Percentiles rank a stretch among this genome's conserved stretches.
phyloP scores from a whole-genome alignment of 2,797 vertebrate species.

The Hyperoplus immaculatus region DNA sequence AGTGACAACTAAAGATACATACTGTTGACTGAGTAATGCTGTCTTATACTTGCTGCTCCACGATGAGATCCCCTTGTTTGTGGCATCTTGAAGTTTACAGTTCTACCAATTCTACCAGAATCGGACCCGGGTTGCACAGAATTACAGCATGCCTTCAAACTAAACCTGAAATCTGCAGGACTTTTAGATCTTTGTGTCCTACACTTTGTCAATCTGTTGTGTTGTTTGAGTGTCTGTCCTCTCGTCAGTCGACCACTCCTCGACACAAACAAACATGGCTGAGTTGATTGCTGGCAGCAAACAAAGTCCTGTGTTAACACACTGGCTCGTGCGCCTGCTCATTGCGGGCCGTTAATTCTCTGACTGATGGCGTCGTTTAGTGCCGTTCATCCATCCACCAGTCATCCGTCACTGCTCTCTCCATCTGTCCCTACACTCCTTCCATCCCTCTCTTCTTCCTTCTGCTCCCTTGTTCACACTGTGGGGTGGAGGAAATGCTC shows the following conservation, averaged over 20 bases:
- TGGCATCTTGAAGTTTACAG: neutral
- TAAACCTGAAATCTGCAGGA: neutral
- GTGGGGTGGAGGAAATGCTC: constrained; percentile 20
- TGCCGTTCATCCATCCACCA: constrained; percentile 58
- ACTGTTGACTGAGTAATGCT: neutral
- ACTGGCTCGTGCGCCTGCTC: constrained; percentile 46
- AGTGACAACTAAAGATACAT: neutral
- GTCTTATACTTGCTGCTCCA: neutral
- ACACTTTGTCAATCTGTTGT: constrained; percentile 1
- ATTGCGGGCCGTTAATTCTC: constrained; percentile 71
- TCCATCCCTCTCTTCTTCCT: constrained; percentile 26
- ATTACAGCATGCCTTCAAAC: neutral
- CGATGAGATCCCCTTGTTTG: neutral
- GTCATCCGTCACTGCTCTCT: constrained; percentile 57
- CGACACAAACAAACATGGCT: constrained; percentile 67
- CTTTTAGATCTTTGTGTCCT: neutral
- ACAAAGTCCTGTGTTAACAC: constrained; percentile 61
- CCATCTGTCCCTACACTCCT: constrained; percentile 61
- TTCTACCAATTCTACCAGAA: neutral
- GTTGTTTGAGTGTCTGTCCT: constrained; percentile 27
- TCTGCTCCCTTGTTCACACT: constrained; percentile 17
- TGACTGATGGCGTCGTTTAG: constrained; percentile 74
- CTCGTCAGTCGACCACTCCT: constrained; percentile 47
- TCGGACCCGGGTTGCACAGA: neutral
- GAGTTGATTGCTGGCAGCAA: constrained; percentile 61